phyloP scores from a whole-genome alignment of 2,113 vertebrate genomes.

The Ophiodon elongatus region DNA sequence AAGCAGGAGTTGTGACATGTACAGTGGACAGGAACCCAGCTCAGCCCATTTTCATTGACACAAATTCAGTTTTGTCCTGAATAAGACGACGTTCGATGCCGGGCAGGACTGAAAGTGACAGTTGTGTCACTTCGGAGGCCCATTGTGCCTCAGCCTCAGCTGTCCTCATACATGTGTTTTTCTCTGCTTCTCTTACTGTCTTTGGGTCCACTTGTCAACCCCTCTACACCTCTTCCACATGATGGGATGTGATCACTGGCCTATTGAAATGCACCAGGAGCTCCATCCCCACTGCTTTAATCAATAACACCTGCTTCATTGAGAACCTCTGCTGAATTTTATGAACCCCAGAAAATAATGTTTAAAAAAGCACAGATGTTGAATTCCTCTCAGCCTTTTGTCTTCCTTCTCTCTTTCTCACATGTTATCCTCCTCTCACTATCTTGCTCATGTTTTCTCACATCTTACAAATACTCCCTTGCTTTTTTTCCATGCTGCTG shows the following conservation, averaged over 20 bases:
- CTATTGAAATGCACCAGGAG: constrained; percentile 58
- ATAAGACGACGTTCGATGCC: constrained; percentile 20
- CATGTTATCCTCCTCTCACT: constrained; percentile 42
- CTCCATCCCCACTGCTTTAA: constrained; percentile 57
- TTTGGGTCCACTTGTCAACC: constrained; percentile 60
- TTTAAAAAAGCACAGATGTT: constrained; percentile 10
- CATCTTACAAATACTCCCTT: constrained; percentile 49
- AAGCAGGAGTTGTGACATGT: not conserved
- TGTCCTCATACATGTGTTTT: constrained; percentile 46
- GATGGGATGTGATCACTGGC: constrained; percentile 46
- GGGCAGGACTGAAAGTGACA: constrained; percentile 57
- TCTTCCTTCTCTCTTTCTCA: constrained; percentile 25
- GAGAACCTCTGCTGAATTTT: constrained; percentile 29
- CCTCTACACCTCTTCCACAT: constrained; percentile 23
- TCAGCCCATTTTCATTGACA: constrained; percentile 26
- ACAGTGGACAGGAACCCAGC: constrained; percentile 18
- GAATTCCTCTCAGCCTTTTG: constrained; percentile 25
- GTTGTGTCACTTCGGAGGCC: constrained; percentile 51
- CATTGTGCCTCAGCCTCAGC: constrained; percentile 51
- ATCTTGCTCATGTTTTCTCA: constrained; percentile 39
- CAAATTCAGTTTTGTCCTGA: constrained; percentile 32
- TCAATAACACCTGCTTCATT: constrained; percentile 57
- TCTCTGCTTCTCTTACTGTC: constrained; percentile 33
- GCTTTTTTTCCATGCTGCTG: constrained; percentile 57
- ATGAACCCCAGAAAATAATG: constrained; percentile 29